Conservation (phyloP, 2,888 invertebrate species). For the Coelinius sp. region DNA sequence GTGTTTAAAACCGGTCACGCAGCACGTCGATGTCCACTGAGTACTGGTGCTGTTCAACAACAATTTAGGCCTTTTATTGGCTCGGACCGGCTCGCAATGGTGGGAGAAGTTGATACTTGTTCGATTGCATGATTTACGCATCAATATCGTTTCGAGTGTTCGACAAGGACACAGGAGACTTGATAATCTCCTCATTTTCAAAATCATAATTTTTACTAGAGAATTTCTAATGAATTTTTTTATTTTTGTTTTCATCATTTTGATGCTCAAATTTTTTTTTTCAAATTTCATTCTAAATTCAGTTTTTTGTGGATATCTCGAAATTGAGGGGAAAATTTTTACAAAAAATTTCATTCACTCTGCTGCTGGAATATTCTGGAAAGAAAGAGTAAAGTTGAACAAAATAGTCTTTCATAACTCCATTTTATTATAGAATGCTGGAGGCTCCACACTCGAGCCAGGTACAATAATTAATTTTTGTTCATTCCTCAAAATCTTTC, state of each 20-base stretch:
- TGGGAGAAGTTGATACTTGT: conserved; percentile 47
- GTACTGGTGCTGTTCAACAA: conserved; percentile 42
- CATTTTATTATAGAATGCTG: conserved; percentile 55
- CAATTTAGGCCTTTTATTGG: conserved; percentile 56
- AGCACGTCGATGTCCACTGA: conserved; percentile 28
- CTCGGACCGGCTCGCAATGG: conserved; percentile 36
- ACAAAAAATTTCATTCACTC: too few relatives aligned
- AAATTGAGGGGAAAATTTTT: background rate
- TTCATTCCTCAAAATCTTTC: background rate
- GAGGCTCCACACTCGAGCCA: conserved; percentile 59
- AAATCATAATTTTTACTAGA: background rate
- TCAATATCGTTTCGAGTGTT: background rate
- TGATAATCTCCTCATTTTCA: conserved; percentile 8
- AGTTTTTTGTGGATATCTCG: background rate
- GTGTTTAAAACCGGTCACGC: conserved; percentile 14
- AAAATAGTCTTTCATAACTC: conserved; percentile 45
- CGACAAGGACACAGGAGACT: background rate
- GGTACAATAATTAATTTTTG: conserved; percentile 54
- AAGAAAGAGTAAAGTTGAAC: background rate
- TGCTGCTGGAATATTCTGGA: background rate
- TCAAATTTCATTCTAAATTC: too few relatives aligned
- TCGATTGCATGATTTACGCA: conserved; percentile 26
- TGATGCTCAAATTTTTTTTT: background rate
- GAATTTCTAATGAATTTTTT: background rate
- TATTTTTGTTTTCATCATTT: background rate